Percentiles rank a stretch among this genome's conserved stretches.
Evolutionary conservation across 2,113 vertebrate species (phyloP).

Genomic region (Paraplagusia blochii): DNA sequence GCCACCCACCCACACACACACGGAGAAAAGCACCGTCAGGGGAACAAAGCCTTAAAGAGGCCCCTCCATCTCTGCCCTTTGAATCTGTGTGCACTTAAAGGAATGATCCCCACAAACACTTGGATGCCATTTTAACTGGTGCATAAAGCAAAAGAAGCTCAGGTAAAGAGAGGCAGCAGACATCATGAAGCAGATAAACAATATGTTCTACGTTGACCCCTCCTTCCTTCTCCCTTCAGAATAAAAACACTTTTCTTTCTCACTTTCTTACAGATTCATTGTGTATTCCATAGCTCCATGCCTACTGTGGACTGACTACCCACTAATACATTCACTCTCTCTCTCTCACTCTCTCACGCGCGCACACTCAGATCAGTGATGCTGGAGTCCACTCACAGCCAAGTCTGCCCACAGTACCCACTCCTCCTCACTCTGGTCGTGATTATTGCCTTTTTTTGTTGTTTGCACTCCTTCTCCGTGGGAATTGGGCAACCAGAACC

Average conservation of each 20-base stretch:
- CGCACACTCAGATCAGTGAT: constrained; percentile 59
- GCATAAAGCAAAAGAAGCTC: constrained; percentile 26
- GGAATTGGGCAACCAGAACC: constrained; percentile 63
- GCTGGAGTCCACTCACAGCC: constrained; percentile 71
- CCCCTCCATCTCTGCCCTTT: constrained; percentile 66
- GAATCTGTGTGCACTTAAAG: constrained; percentile 60
- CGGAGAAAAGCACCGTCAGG: constrained; percentile 69
- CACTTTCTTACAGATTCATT: constrained; percentile 63
- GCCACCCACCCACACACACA: constrained; percentile 67
- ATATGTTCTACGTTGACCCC: constrained; percentile 42
- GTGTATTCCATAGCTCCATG: constrained; percentile 65
- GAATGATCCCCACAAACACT: constrained; percentile 54
- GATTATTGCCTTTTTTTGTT: constrained; percentile 66
- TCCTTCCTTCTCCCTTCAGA: constrained; percentile 37
- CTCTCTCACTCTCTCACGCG: constrained; percentile 63
- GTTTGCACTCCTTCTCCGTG: constrained; percentile 56
- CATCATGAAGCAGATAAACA: constrained; percentile 45
- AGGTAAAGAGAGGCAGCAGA: background rate
- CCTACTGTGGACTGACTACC: constrained; percentile 70
- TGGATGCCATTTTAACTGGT: constrained; percentile 24
- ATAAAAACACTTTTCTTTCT: constrained; percentile 23
- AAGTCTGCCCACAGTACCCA: constrained; percentile 75
- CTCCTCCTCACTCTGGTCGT: constrained; percentile 73
- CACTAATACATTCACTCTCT: constrained; percentile 69
- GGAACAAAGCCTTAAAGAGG: constrained; percentile 73